Conservation (phyloP, 2,888 invertebrate genomes). For the Leptopilina syphax region DNA sequence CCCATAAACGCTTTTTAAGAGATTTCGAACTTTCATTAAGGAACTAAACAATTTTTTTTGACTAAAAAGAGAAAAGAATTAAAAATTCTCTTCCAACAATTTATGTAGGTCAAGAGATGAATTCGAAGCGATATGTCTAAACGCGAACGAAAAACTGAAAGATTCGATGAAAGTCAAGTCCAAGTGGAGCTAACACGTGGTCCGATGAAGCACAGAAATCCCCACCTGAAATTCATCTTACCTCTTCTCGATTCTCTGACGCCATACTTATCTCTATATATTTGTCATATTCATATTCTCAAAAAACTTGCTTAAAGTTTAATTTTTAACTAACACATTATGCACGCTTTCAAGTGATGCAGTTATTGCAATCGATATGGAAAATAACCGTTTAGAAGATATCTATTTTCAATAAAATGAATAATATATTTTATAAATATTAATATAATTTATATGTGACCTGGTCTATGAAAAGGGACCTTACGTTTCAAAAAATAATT, state of each 20-base stretch:
- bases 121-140: conserved; percentile 59
- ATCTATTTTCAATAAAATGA: too few species aligned
- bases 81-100: conserved; percentile 15
- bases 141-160: conserved; percentile 67
- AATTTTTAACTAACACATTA: too few species aligned
- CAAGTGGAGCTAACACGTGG: conserved; percentile 53
- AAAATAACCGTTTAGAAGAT: too few species aligned
- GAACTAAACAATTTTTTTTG: neutral
- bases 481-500: too few species aligned
- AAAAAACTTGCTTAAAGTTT: too few species aligned
- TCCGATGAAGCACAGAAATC: conserved; percentile 49
- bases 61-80: neutral
- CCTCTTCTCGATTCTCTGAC: conserved; percentile 50
- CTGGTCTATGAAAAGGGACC: too few species aligned
- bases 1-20: neutral
- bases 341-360: too few species aligned
- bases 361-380: too few species aligned
- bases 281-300: too few species aligned
- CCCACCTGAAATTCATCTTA: conserved; percentile 52
- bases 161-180: conserved; percentile 54
- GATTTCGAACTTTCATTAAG: neutral
- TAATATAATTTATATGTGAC: too few species aligned
- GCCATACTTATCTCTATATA: neutral
- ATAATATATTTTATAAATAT: too few species aligned
- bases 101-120: conserved; percentile 34